Evolutionary conservation across 92 coral and sea anemone genomes (phyloP).

Genomic region (Palythoa caribaeorum): DNA sequence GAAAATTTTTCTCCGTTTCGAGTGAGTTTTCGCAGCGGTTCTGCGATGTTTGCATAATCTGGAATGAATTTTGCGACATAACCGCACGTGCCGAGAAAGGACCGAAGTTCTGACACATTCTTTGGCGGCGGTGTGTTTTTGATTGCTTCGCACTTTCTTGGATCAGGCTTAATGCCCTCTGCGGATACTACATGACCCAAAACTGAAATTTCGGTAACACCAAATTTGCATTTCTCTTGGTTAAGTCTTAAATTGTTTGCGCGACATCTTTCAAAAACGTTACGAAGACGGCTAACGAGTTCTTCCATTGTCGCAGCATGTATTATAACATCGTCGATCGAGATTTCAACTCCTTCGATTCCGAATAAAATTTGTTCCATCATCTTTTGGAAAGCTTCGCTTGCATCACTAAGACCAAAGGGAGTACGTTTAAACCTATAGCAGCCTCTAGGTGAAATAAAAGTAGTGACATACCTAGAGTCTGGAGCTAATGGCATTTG

Average conservation of each 20-base stretch:
- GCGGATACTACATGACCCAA: slow-evolving; percentile 24
- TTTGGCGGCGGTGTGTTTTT: slow-evolving; percentile 34
- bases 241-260: no score
- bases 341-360: slow-evolving; percentile 46
- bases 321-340: slow-evolving; percentile 58
- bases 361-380: slow-evolving; percentile 55
- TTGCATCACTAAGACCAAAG: slow-evolving; percentile 56
- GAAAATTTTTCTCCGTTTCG: neutral
- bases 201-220: slow-evolving; percentile 36
- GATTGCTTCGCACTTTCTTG: slow-evolving; percentile 48
- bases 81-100: slow-evolving; percentile 56
- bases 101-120: slow-evolving; percentile 43
- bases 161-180: slow-evolving; percentile 50
- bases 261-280: no score
- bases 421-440: slow-evolving; percentile 47
- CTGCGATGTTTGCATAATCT: no score
- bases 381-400: slow-evolving; percentile 64
- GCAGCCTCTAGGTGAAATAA: no score
- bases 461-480: no score
- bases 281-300: neutral
- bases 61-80: no score
- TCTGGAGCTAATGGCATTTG: no score
- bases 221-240: neutral
- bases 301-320: slow-evolving; percentile 54
- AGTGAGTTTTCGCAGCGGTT: no score